phyloP scores from a whole-genome alignment of 2,888 invertebrate genomes.

The Xestobium rufovillosum region DNA sequence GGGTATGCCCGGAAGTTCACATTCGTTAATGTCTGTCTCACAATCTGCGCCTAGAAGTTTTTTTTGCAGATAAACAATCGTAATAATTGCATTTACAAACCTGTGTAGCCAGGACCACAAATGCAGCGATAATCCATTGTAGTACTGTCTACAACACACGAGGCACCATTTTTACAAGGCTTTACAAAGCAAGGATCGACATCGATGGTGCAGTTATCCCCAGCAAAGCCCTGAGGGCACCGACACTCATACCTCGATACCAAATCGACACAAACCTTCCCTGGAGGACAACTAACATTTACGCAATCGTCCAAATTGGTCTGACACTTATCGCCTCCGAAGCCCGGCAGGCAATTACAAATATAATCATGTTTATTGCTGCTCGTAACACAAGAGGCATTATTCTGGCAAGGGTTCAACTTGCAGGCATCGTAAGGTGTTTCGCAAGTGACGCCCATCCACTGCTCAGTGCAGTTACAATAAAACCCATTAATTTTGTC shows the following conservation, averaged over 20 bases:
- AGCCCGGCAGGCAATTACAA: slow-evolving; percentile 56
- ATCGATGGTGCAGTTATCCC: slow-evolving; percentile 51
- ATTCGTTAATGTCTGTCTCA: slow-evolving; percentile 68
- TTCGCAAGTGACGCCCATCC: slow-evolving; percentile 52
- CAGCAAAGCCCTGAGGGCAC: slow-evolving; percentile 54
- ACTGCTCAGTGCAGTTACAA: slow-evolving; percentile 53
- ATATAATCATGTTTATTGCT: slow-evolving; percentile 45
- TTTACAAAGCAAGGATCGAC: slow-evolving; percentile 55
- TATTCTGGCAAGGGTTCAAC: slow-evolving; percentile 54
- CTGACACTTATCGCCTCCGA: too few relatives aligned
- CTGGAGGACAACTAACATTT: slow-evolving; percentile 46
- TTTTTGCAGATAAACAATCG: too few relatives aligned
- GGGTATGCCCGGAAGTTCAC: slow-evolving; percentile 48
- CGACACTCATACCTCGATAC: slow-evolving; percentile 53
- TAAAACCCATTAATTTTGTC: slow-evolving; percentile 47
- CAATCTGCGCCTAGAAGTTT: slow-evolving; percentile 45
- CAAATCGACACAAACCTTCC: slow-evolving; percentile 49
- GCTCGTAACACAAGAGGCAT: slow-evolving; percentile 51
- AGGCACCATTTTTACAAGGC: slow-evolving; percentile 68
- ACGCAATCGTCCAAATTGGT: slow-evolving; percentile 59
- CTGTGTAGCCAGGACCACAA: slow-evolving; percentile 63
- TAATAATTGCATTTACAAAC: too few relatives aligned
- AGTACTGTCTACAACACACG: slow-evolving; percentile 39
- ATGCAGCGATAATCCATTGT: slow-evolving; percentile 68
- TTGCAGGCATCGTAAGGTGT: slow-evolving; percentile 51